Conservation (phyloP, 2,888 invertebrate genomes). For the Rhamphomyia laevipes region DNA sequence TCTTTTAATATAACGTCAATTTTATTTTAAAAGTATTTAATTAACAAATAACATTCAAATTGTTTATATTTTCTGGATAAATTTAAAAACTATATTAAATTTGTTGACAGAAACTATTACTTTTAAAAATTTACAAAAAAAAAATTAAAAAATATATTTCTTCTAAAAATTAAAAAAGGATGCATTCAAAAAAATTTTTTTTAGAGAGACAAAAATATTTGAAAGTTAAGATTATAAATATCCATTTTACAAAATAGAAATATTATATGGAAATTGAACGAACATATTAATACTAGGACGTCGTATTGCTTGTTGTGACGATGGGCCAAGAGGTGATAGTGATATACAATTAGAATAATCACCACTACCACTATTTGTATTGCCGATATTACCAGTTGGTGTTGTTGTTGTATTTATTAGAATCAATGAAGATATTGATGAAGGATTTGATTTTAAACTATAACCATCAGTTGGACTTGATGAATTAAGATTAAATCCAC, state of each 20-base stretch:
- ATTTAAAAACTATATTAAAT: no score
- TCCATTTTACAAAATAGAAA: background rate
- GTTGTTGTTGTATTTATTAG: conserved; percentile 27
- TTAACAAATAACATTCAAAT: no score
- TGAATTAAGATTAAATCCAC: background rate
- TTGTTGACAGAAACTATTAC: no score
- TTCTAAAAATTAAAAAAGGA: conserved; percentile 3
- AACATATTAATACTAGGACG: conserved; percentile 39
- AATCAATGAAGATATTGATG: conserved; percentile 25
- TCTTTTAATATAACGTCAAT: no score
- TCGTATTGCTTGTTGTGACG: conserved; percentile 32
- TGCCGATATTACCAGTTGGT: background rate
- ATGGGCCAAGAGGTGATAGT: conserved; percentile 34
- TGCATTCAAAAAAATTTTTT: conserved; percentile 1
- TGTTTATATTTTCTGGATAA: no score
- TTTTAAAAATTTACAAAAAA: no score
- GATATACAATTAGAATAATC: conserved; percentile 19
- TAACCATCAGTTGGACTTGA: conserved; percentile 34
- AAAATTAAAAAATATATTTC: conserved; percentile 13
- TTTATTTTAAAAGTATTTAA: no score
- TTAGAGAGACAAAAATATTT: background rate
- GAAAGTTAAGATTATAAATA: background rate
- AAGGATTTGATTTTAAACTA: conserved; percentile 35
- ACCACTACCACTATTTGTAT: conserved; percentile 5
- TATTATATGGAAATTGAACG: conserved; percentile 20